phyloP scores from a whole-genome alignment of 2,113 vertebrate genomes.

The Hypanus sabinus region DNA sequence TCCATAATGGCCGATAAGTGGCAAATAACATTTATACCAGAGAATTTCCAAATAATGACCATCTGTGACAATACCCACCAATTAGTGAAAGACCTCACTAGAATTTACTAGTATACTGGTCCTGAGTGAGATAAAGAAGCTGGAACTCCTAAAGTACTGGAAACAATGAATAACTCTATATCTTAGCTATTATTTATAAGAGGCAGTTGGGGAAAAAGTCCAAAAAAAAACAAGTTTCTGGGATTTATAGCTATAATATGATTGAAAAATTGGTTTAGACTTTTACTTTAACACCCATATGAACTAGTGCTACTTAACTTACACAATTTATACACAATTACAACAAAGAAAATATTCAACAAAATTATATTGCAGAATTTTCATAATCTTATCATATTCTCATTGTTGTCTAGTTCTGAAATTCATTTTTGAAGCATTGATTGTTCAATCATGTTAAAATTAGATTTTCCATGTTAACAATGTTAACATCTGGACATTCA shows the following conservation, averaged over 20 bases:
- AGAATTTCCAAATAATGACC: too few relatives aligned
- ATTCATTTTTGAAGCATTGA: not conserved
- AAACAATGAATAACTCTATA: not conserved
- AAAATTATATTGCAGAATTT: not conserved
- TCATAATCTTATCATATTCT: not conserved
- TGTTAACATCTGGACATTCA: not conserved
- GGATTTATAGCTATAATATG: not conserved
- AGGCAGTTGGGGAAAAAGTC: not conserved
- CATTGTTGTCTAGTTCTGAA: not conserved
- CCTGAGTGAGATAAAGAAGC: not conserved
- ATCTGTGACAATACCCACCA: too few relatives aligned
- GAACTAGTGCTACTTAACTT: not conserved
- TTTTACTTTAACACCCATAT: not conserved
- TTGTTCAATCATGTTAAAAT: not conserved
- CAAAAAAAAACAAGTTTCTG: not conserved
- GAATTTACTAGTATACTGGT: not conserved
- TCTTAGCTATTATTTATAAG: not conserved
- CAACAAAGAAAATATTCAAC: not conserved
- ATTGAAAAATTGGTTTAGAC: not conserved
- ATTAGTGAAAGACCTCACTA: not conserved
- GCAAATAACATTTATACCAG: too few relatives aligned
- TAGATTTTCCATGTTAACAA: not conserved
- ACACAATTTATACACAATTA: not conserved
- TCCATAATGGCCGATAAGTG: too few relatives aligned
- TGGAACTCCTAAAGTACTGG: not conserved